Percentiles rank a stretch among this genome's conserved stretches.
These are phyloP conservation scores for Ailurus styani DNA, from an alignment of 2,113 vertebrate genomes.

Conservation along the genomic window DNA sequence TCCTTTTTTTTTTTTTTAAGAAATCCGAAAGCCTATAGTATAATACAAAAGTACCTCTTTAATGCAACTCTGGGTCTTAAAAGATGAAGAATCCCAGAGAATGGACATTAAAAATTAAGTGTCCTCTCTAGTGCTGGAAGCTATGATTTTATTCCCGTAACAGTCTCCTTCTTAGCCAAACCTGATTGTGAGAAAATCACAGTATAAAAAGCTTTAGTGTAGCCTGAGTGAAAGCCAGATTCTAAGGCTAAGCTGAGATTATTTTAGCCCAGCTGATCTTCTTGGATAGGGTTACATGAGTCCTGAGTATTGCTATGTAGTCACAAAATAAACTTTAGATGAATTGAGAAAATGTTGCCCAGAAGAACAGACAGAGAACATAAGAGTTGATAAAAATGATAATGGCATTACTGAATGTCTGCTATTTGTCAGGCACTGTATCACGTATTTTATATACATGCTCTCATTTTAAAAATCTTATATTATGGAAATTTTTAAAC, in stretches of 20 bases:
- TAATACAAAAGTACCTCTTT: not conserved
- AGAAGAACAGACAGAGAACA: not conserved
- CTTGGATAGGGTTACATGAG: not conserved
- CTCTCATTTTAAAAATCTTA: not conserved
- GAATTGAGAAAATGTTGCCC: not conserved
- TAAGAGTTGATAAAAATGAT: not conserved
- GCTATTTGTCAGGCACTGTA: not conserved
- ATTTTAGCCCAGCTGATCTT: not conserved
- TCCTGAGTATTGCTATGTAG: not conserved
- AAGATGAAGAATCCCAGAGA: not conserved
- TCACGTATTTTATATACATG: not conserved
- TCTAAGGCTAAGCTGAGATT: slow-evolving; percentile 26
- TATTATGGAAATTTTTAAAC: not conserved
- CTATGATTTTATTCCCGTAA: not conserved
- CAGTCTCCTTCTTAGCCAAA: not conserved
- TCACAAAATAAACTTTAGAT: slow-evolving; percentile 30
- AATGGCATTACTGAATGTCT: not conserved
- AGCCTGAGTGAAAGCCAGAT: slow-evolving; percentile 11
- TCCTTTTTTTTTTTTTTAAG: not conserved
- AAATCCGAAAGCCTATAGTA: not conserved
- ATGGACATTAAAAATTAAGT: slow-evolving; percentile 15
- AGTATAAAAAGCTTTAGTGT: not conserved
- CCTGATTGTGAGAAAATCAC: not conserved
- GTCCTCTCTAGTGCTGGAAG: not conserved
- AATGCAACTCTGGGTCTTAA: not conserved